Evolutionary conservation across 2,797 vertebrate species (phyloP), one percentile per base, ranked within the genome.

Genomic region (Paramormyrops hopkinsi): DNA sequence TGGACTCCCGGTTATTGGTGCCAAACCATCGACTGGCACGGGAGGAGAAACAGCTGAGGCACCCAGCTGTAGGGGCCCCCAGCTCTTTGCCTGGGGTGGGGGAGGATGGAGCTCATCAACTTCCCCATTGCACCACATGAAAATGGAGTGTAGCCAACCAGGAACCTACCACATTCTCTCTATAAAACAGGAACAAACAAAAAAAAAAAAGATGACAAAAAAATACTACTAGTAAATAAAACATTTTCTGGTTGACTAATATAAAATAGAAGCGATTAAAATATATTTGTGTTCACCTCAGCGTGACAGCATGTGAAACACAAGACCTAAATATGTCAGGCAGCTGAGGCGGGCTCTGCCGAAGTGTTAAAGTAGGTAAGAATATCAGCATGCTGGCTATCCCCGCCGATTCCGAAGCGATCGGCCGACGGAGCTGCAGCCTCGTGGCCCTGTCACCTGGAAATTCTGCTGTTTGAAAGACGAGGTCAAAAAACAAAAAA

Each of bases 21-120:
- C 88, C 90, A 93, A 91, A 90, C 90, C 91, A 94, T 95, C 92
- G 94, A 96, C 94, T 91, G 84, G 90, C 56, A 79, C 90, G 90
- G 91, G 89, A 90, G 89, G 93, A 91, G 87, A 91, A 91, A 91
- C 25, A 12, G 89, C 89, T 56, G 89, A 93, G 93, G 92, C 92
- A 92, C 90, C 89, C 89, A 87, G 91, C 91, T 76, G 85, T 89
- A 73, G 89, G 53, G 62, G 89, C 89, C 87, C 86, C 89, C 88
- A 89, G 90, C 92, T 91, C 90, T 89, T 90, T 87, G 51, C 82
- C 25, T 17, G 84, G 22, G 83, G 0, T 86, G 50, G 53, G 53
- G 91, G 89, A 48, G 88, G 85, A 89, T 69, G 84, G 89, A 84
- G 29, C 50, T 59, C 83, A 46, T 79, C n/a, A 62, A 82, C 84